Evolutionary conservation across 2,113 vertebrate species (phyloP).

Genomic region (Hepsetus odoe): DNA sequence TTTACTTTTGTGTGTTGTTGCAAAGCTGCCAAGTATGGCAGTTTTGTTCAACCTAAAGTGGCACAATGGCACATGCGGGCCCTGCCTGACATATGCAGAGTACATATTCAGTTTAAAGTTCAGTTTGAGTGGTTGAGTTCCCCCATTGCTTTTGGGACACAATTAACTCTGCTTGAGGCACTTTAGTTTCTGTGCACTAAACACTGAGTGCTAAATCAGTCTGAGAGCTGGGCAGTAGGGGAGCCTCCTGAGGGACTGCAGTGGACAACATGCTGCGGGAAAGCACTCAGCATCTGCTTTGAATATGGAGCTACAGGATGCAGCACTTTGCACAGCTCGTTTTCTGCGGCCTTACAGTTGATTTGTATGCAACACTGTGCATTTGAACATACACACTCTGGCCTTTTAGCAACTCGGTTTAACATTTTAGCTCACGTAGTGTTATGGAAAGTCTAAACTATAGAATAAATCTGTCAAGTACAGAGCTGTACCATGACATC

Average conservation of each 20-base stretch:
- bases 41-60: too few species aligned
- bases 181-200: neutral
- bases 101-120: neutral
- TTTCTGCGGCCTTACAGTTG: slow-evolving; percentile 20
- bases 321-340: slow-evolving; percentile 10
- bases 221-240: neutral
- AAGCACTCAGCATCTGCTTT: neutral
- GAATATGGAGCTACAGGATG: neutral
- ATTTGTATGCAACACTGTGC: slow-evolving; percentile 33
- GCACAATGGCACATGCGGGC: too few species aligned
- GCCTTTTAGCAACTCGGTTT: slow-evolving; percentile 23
- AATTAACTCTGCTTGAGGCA: neutral
- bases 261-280: neutral
- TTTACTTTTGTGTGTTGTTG: too few species aligned
- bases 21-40: too few species aligned
- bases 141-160: neutral
- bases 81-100: too few species aligned
- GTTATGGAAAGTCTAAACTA: slow-evolving; percentile 27
- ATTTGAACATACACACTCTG: neutral
- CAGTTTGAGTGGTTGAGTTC: neutral
- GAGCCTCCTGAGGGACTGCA: slow-evolving; percentile 11
- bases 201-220: neutral
- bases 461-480: slow-evolving; percentile 36
- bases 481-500: slow-evolving; percentile 10
- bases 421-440: neutral